Evolutionary conservation across 2,113 vertebrate genomes (phyloP), one percentile per base, ranked within the genome.

Genomic region (Delphinus delphis): DNA sequence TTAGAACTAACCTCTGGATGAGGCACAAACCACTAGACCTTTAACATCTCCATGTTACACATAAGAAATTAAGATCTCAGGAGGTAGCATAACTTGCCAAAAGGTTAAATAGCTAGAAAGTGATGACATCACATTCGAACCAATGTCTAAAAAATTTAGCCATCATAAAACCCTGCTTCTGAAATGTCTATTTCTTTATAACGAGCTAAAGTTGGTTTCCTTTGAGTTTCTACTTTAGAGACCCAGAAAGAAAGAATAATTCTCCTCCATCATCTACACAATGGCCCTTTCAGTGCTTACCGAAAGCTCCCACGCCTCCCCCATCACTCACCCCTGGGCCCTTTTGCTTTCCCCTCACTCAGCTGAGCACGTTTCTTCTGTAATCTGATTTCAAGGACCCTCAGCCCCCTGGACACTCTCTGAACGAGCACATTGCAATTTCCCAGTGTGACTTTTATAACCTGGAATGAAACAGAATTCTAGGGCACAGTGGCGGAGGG

Each of bases 341-440:
- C 12, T 8, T 2, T 36, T 10, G 47, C 28, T n/a, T 11, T 21
- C 33, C 31, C 36, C n/a, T 23, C 33, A 8, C 1, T 0, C 12
- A 3, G 36, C 21, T 38, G 11, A 77, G 31, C 17, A 6, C 11
- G 1, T 60, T 47, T 41, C 33, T 60, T 11, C 23, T 3, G 31
- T 31, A 2, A 38, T 58, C 44, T 41, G 44, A 74, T 28, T 74
- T 36, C 60, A 21, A 90, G 70, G 60, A 31, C 36, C 70, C 23
- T 58, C 38, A 1, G n/a, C 6, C 3, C 28, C 17, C 70, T 12
- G 47, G 31, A n/a, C 20, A 13, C 13, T 13, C 18, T 68, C 68
- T 38, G 36, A 3, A 33, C 2, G 44, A 77, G 36, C 1, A 2
- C 0, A 6, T 14, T 31, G 25, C 81, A n/a, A 3, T 38, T 33